A percentile compares a stretch with the other conserved stretches of the same genome.
These are phyloP conservation scores for Tricholaema leucomelas DNA, from an alignment of 2,113 vertebrate species.

Conservation along the genomic window DNA sequence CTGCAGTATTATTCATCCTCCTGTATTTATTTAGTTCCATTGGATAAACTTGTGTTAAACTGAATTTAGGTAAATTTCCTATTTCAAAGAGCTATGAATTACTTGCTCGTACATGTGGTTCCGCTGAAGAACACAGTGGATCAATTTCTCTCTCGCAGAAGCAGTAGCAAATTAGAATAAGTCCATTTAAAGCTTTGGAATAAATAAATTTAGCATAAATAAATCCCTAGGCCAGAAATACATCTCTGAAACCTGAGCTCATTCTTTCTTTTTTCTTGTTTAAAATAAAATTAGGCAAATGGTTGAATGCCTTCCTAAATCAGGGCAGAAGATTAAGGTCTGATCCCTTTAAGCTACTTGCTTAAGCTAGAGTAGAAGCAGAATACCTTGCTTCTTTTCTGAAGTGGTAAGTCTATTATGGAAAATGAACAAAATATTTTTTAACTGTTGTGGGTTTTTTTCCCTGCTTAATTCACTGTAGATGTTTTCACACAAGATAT, in stretches of 20 bases:
- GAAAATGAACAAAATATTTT: background rate
- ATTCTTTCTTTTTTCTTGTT: constrained; percentile 13
- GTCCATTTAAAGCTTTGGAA: constrained; percentile 23
- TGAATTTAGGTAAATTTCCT: background rate
- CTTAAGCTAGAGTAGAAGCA: background rate
- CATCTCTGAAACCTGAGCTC: background rate
- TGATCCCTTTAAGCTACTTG: constrained; percentile 20
- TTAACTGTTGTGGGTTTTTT: background rate
- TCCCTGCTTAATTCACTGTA: background rate
- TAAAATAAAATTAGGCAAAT: constrained; percentile 47
- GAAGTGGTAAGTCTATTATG: background rate
- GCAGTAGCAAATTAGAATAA: background rate
- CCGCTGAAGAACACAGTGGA: background rate
- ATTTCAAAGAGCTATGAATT: background rate
- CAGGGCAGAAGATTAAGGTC: constrained; percentile 6
- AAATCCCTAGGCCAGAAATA: constrained; percentile 35
- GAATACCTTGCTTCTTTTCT: background rate
- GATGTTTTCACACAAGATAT: background rate
- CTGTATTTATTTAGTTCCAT: background rate
- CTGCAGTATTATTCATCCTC: background rate
- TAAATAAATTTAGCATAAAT: constrained; percentile 46
- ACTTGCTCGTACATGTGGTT: background rate
- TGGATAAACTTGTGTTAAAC: background rate
- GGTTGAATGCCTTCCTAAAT: constrained; percentile 44
- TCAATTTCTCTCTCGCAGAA: background rate